Conservation (phyloP, 2,797 vertebrate species). For the Cirrhinus mrigala region DNA sequence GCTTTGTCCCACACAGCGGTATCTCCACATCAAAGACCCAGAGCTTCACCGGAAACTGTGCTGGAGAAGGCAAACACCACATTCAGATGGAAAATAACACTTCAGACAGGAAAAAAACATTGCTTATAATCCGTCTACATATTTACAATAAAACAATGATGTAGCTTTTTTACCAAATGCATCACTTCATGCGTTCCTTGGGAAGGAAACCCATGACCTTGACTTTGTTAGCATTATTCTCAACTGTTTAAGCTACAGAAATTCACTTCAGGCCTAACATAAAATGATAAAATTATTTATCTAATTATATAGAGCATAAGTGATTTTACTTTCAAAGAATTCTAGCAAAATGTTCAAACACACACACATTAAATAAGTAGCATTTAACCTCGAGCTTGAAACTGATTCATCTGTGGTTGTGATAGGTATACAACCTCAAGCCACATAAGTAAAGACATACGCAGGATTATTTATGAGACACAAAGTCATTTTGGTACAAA, state of each 20-base stretch:
- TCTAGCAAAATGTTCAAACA: not conserved
- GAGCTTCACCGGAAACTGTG: constrained; percentile 40
- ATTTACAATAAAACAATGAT: not conserved
- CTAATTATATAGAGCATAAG: not conserved
- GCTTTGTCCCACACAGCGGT: constrained; percentile 67
- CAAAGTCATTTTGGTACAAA: not conserved
- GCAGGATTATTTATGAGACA: not conserved
- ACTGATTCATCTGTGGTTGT: not conserved
- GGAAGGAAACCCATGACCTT: not conserved
- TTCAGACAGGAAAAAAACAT: not conserved
- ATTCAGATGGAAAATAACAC: constrained; percentile 10
- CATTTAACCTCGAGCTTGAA: not conserved
- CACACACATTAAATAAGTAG: not conserved
- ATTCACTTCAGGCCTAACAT: not conserved
- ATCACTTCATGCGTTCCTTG: not conserved
- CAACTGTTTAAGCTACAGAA: not conserved
- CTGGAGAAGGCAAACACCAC: constrained; percentile 30
- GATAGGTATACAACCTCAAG: not conserved
- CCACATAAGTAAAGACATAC: not conserved
- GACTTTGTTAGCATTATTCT: not conserved
- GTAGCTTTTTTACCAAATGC: not conserved
- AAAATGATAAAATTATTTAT: not conserved
- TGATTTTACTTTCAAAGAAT: not conserved
- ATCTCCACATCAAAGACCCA: constrained; percentile 50
- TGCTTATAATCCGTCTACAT: not conserved